phyloP scores from a whole-genome alignment of 1,140 invertebrate species.

The Sarcophaga peregrina region DNA sequence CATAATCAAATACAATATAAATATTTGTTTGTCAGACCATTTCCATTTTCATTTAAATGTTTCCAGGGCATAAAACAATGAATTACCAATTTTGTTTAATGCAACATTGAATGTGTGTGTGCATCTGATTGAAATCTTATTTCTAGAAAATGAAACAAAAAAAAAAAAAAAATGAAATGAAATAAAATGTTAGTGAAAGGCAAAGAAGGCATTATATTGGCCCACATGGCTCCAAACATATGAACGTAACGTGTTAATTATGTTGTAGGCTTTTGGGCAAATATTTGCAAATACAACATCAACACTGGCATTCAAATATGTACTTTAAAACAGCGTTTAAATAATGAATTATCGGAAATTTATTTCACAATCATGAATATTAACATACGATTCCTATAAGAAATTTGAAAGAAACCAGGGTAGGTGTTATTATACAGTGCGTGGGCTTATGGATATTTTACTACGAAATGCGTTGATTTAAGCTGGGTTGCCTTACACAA shows the following conservation, averaged over 20 bases:
- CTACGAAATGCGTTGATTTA: background rate
- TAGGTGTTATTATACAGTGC: background rate
- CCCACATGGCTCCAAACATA: background rate
- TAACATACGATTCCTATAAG: background rate
- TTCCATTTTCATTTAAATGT: background rate
- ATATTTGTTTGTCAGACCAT: constrained; percentile 31
- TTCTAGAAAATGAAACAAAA: background rate
- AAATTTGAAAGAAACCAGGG: background rate
- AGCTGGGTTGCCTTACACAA: background rate
- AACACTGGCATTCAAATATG: background rate
- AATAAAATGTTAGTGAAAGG: constrained; percentile 1
- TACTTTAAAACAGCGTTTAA: background rate
- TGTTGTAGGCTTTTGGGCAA: constrained; percentile 24
- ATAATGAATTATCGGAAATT: constrained; percentile 36
- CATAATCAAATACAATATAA: constrained; percentile 36
- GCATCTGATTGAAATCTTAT: constrained; percentile 9
- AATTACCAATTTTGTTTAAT: constrained; percentile 24
- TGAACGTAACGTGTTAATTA: constrained; percentile 5
- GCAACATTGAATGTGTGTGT: background rate
- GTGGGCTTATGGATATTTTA: background rate
- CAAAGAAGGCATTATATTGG: background rate
- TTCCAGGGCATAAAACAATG: background rate
- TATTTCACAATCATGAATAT: constrained; percentile 29
- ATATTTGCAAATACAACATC: constrained; percentile 16
- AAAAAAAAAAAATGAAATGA: background rate